Conservation (phyloP, 2,888 invertebrate species). For the Yponomeuta evonymella region DNA sequence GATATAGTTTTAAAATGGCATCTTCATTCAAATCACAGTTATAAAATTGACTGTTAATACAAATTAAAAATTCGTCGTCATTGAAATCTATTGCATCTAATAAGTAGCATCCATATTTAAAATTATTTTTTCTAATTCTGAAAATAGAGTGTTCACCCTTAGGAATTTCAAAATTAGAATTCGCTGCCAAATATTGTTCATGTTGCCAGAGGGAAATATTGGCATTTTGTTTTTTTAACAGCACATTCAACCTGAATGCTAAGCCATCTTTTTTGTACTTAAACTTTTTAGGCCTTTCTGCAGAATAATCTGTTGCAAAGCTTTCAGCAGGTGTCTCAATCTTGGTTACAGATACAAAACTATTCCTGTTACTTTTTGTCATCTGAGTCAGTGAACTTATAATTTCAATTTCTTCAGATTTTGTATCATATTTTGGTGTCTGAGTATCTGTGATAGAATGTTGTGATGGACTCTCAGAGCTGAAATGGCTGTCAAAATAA, state of each 20-base stretch:
- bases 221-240: slow-evolving; percentile 64
- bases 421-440: slow-evolving; percentile 37
- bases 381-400: slow-evolving; percentile 35
- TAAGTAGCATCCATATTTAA: slow-evolving; percentile 51
- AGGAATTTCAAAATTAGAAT: slow-evolving; percentile 57
- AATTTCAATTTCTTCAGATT: slow-evolving; percentile 47
- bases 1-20: slow-evolving; percentile 47
- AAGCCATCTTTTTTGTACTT: slow-evolving; percentile 67
- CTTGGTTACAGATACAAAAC: slow-evolving; percentile 20
- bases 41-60: slow-evolving; percentile 48
- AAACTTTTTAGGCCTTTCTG: slow-evolving; percentile 40
- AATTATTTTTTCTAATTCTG: slow-evolving; percentile 40
- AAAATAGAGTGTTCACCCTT: slow-evolving; percentile 45
- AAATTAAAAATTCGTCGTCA: slow-evolving; percentile 38
- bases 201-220: slow-evolving; percentile 72
- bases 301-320: slow-evolving; percentile 24
- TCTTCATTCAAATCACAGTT: slow-evolving; percentile 33
- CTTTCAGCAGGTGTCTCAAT: slow-evolving; percentile 17
- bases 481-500: slow-evolving; percentile 55
- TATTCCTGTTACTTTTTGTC: slow-evolving; percentile 24
- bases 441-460: slow-evolving; percentile 49
- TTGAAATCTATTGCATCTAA: slow-evolving; percentile 40
- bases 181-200: slow-evolving; percentile 64
- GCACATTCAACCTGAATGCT: slow-evolving; percentile 52
- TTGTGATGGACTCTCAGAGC: slow-evolving; percentile 46